These are phyloP conservation scores for Diarsia brunnea DNA, from an alignment of 2,888 invertebrate species.

Conservation along the genomic window DNA sequence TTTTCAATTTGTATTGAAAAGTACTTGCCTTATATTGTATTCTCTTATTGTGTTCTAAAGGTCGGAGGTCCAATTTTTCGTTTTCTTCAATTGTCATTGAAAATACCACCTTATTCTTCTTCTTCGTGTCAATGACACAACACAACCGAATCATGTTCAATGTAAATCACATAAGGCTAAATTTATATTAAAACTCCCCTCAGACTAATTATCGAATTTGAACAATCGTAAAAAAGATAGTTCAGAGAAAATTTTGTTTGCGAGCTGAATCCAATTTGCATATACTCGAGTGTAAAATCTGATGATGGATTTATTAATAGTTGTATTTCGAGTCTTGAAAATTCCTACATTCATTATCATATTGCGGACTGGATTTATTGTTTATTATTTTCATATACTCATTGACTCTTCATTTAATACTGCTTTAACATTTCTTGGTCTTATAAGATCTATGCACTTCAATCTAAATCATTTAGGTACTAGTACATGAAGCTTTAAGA, in stretches of 20 bases:
- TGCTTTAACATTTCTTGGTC: background rate
- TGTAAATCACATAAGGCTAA: constrained; percentile 28
- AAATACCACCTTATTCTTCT: constrained; percentile 10
- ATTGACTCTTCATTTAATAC: background rate
- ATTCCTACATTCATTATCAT: constrained; percentile 20
- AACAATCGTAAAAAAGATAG: constrained; percentile 20
- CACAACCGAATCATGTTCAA: constrained; percentile 19
- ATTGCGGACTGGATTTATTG: constrained; percentile 5
- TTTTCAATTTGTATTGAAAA: constrained; percentile 50
- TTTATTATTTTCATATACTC: background rate
- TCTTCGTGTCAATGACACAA: background rate
- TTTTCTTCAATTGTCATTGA: constrained; percentile 19
- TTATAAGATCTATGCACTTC: background rate
- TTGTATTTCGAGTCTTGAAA: constrained; percentile 14
- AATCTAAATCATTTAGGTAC: too few species aligned
- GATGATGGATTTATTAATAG: constrained; percentile 20
- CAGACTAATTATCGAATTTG: constrained; percentile 30
- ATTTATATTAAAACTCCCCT: background rate
- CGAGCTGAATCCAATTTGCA: constrained; percentile 35
- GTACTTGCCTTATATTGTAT: constrained; percentile 19
- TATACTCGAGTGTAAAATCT: constrained; percentile 30
- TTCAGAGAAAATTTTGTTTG: constrained; percentile 22
- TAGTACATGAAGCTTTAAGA: background rate
- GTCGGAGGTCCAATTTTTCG: background rate
- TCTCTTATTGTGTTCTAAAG: constrained; percentile 27